Evolutionary conservation across 2,113 vertebrate species (phyloP).

Genomic region (Mugil cephalus): DNA sequence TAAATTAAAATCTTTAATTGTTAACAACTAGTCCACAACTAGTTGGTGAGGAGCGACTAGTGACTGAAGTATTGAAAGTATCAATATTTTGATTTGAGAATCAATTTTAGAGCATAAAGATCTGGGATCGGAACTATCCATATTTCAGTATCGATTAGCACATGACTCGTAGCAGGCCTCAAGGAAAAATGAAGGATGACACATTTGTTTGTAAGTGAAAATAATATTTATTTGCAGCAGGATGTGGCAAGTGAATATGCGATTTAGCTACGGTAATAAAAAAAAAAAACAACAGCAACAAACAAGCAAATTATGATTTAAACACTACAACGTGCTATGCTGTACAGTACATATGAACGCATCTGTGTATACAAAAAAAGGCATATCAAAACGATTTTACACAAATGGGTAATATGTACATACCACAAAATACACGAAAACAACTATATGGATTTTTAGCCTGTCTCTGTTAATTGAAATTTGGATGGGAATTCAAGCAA

Average conservation of each 20-base stretch:
- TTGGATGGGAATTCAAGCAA: not conserved
- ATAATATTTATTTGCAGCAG: constrained; percentile 64
- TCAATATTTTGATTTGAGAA: too few species aligned
- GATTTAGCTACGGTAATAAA: constrained; percentile 48
- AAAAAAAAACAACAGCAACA: not conserved
- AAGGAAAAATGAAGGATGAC: not conserved
- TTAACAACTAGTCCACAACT: too few species aligned
- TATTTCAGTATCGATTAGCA: too few species aligned
- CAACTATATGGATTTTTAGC: not conserved
- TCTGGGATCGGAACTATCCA: too few species aligned
- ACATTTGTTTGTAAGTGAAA: constrained; percentile 15
- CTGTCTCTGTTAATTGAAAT: too few species aligned
- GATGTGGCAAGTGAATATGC: constrained; percentile 51
- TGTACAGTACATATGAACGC: constrained; percentile 32
- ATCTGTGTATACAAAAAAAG: constrained; percentile 65
- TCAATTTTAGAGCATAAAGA: too few species aligned
- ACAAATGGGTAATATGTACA: constrained; percentile 47
- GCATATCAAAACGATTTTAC: constrained; percentile 61
- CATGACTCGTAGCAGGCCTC: too few species aligned
- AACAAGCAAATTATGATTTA: constrained; percentile 8
- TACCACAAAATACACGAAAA: constrained; percentile 20
- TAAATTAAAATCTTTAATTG: too few species aligned
- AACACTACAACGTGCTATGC: constrained; percentile 11
- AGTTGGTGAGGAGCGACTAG: too few species aligned
- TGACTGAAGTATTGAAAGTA: too few species aligned